A percentile compares a stretch with the other conserved stretches of the same genome.
phyloP scores from a whole-genome alignment of 2,888 invertebrate species.

The Vanessa cardui region DNA sequence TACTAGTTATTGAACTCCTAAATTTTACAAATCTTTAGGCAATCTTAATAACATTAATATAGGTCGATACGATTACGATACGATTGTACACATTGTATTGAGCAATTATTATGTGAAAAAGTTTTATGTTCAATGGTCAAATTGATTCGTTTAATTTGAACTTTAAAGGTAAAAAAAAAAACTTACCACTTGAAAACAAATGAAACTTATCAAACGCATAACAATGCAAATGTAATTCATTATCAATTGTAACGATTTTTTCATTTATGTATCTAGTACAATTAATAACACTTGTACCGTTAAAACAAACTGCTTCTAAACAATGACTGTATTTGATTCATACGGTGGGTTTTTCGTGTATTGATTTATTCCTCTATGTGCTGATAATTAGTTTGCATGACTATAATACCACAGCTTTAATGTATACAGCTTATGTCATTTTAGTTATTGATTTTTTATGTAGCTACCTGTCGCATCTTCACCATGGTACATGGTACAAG shows the following conservation, averaged over 20 bases:
- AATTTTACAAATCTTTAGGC: background rate
- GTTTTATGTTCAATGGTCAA: too few relatives aligned
- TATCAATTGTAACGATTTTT: background rate
- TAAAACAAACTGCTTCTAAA: too few relatives aligned
- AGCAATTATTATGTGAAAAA: too few relatives aligned
- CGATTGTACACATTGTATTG: too few relatives aligned
- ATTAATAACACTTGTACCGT: background rate
- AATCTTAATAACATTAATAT: background rate
- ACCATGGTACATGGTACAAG: too few relatives aligned
- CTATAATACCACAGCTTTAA: background rate
- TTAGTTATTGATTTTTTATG: background rate
- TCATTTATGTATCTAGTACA: background rate
- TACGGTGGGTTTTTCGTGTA: background rate
- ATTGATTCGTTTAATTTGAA: background rate
- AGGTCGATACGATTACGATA: too few relatives aligned
- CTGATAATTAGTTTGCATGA: conserved; percentile 3
- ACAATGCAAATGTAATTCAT: background rate
- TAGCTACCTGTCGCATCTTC: too few relatives aligned
- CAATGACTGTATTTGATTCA: background rate
- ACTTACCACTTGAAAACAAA: background rate
- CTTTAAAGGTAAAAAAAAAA: background rate
- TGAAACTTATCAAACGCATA: background rate
- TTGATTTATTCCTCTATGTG: background rate
- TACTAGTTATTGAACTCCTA: background rate
- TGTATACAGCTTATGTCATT: background rate